These are phyloP conservation scores for Minunthozetes semirufus DNA, from an alignment of 2,888 invertebrate genomes.

Conservation along the genomic window DNA sequence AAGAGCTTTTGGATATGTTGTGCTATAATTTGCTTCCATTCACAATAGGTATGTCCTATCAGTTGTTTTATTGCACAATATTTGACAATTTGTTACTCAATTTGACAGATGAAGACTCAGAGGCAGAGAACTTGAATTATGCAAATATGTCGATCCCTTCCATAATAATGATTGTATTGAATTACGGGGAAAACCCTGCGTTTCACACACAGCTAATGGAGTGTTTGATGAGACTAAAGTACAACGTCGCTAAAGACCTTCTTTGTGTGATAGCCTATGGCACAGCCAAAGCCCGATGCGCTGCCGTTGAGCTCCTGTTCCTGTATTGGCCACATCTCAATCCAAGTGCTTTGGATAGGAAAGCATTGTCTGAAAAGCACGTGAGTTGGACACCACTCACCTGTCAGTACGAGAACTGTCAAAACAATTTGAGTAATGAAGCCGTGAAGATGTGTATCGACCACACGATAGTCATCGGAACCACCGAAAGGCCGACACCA, in stretches of 20 bases:
- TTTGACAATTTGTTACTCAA: not conserved
- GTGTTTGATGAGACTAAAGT: conserved; percentile 88
- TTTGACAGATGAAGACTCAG: conserved; percentile 27
- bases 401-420: conserved; percentile 83
- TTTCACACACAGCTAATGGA: conserved; percentile 95
- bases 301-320: conserved; percentile 91
- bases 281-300: conserved; percentile 82
- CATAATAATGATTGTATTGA: conserved; percentile 94
- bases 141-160: conserved; percentile 56
- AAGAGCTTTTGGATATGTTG: conserved; percentile 86
- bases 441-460: conserved; percentile 48
- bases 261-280: conserved; percentile 94
- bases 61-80: not conserved
- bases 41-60: conserved; percentile 68
- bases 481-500: conserved; percentile 69
- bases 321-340: conserved; percentile 99
- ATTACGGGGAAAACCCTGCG: conserved; percentile 87
- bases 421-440: conserved; percentile 54
- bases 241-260: conserved; percentile 81
- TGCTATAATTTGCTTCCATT: conserved; percentile 95
- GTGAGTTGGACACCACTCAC: conserved; percentile 50
- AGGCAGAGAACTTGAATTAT: conserved; percentile 45
- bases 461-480: conserved; percentile 62
- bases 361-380: conserved; percentile 47
- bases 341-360: conserved; percentile 81